Conservation (phyloP, 1,140 invertebrate species). For the Marisa cornuarietis region DNA sequence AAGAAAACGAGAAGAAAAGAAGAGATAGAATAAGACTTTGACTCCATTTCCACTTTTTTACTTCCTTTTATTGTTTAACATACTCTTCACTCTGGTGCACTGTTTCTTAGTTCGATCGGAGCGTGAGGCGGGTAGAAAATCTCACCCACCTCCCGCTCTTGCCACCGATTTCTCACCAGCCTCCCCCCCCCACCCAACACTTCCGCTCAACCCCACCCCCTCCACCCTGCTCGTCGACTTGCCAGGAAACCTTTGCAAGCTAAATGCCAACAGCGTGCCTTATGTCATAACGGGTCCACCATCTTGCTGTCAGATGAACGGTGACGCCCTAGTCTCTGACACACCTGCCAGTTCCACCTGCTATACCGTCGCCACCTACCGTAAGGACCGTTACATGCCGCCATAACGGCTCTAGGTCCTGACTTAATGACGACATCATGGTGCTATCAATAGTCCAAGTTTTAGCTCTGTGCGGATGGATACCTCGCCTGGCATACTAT, state of each 20-base stretch:
- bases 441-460: too few relatives aligned
- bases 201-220: not conserved
- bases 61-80: not conserved
- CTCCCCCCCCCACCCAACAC: not conserved
- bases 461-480: too few relatives aligned
- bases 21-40: not conserved
- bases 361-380: too few relatives aligned
- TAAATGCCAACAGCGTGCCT: conserved; percentile 28
- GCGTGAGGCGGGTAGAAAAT: not conserved
- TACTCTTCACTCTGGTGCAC: not conserved
- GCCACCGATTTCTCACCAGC: not conserved
- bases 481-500: too few relatives aligned
- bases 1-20: not conserved
- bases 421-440: too few relatives aligned
- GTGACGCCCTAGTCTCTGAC: too few relatives aligned
- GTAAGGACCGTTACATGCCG: too few relatives aligned
- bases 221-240: not conserved
- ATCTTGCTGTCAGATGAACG: conserved; percentile 32
- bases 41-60: not conserved
- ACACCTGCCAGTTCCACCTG: too few relatives aligned
- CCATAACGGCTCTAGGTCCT: too few relatives aligned
- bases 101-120: not conserved
- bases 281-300: conserved; percentile 30
- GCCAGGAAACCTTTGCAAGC: not conserved
- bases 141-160: conserved; percentile 7